Evolutionary conservation across 2,113 vertebrate genomes (phyloP).

Genomic region (Peromyscus leucopus): DNA sequence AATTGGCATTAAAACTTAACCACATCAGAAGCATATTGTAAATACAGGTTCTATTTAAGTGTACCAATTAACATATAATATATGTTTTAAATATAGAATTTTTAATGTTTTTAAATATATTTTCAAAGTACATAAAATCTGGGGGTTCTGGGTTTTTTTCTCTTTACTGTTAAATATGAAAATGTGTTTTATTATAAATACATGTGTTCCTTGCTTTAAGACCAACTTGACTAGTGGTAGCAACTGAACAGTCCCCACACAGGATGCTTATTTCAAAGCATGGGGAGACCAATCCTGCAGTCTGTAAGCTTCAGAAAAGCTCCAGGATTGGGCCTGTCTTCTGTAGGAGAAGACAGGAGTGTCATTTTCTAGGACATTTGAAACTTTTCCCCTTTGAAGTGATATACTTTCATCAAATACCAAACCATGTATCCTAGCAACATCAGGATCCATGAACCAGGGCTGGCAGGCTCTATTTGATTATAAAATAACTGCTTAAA

Average conservation of each 20-base stretch:
- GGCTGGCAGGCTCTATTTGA: slow-evolving; percentile 76
- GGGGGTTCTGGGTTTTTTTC: slow-evolving; percentile 90
- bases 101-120: slow-evolving; percentile 92
- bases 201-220: slow-evolving; percentile 89
- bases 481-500: slow-evolving; percentile 78
- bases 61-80: slow-evolving; percentile 93
- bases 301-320: slow-evolving; percentile 68
- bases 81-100: slow-evolving; percentile 93
- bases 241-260: slow-evolving; percentile 81
- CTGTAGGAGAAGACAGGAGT: slow-evolving; percentile 71
- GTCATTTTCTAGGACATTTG: slow-evolving; percentile 75
- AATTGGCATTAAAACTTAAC: slow-evolving; percentile 93
- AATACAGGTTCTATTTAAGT: slow-evolving; percentile 94
- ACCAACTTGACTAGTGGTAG: slow-evolving; percentile 86
- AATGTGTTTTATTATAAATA: slow-evolving; percentile 89
- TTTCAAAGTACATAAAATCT: slow-evolving; percentile 89
- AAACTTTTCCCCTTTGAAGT: slow-evolving; percentile 77
- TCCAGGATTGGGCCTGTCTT: slow-evolving; percentile 74
- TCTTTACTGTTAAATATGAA: slow-evolving; percentile 90
- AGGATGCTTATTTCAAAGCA: slow-evolving; percentile 82
- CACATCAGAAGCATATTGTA: slow-evolving; percentile 91
- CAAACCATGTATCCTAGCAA: slow-evolving; percentile 71
- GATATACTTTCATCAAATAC: slow-evolving; percentile 80
- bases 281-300: slow-evolving; percentile 61
- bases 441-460: slow-evolving; percentile 66